A percentile compares a stretch with the other conserved stretches of the same genome.
phyloP scores from a whole-genome alignment of 1,140 invertebrate genomes.

The Apis dorsata region DNA sequence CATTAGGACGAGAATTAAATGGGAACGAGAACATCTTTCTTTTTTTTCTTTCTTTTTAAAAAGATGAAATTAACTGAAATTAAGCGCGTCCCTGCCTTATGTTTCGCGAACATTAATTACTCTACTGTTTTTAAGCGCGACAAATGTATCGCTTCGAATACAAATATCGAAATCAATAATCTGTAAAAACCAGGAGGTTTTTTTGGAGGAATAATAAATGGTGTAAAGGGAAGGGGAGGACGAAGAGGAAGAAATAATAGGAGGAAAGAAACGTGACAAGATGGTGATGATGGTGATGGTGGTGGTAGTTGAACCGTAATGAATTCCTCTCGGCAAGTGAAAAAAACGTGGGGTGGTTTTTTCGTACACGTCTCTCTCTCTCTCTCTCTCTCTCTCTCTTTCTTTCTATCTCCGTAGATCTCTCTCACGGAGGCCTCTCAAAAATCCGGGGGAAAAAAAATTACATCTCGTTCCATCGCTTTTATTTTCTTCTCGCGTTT shows the following conservation, averaged over 20 bases:
- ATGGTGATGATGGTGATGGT: too few species aligned
- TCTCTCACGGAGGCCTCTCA: not conserved
- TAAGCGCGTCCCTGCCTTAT: not conserved
- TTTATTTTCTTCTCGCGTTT: constrained; percentile 5
- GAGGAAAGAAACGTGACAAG: not conserved
- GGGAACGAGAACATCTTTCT: constrained; percentile 33
- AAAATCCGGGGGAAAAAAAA: constrained; percentile 30
- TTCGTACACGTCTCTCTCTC: not conserved
- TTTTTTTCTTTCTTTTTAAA: constrained; percentile 1
- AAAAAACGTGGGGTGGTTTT: too few species aligned
- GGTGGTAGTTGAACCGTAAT: not conserved
- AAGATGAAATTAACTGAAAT: constrained; percentile 27
- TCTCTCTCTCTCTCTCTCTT: not conserved
- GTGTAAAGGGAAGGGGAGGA: too few species aligned
- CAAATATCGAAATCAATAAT: constrained; percentile 16
- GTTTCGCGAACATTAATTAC: too few species aligned
- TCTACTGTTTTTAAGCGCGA: not conserved
- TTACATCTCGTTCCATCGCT: constrained; percentile 30
- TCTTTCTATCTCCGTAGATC: not conserved
- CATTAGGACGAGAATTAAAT: constrained; percentile 47
- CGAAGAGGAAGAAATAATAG: not conserved
- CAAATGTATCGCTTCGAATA: not conserved
- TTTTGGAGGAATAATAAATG: not conserved
- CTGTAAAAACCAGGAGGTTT: too few species aligned
- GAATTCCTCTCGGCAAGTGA: constrained; percentile 11